Percentiles rank a stretch among this genome's conserved stretches.
These are phyloP conservation scores for Balanococcus diminutus DNA, from an alignment of 2,888 invertebrate genomes.

Conservation along the genomic window DNA sequence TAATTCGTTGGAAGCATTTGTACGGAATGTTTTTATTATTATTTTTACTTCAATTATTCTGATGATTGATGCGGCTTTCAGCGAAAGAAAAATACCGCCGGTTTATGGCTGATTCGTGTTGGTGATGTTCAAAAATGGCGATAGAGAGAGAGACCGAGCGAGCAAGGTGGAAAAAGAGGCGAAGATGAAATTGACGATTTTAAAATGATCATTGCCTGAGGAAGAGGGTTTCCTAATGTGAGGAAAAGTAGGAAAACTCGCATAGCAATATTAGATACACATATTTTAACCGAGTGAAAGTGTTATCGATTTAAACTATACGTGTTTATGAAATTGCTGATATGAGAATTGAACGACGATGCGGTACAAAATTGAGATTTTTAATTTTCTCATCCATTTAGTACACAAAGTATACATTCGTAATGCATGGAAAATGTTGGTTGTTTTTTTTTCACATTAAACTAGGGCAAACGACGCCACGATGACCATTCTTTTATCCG, in stretches of 20 bases:
- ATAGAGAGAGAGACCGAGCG: background rate
- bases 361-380: background rate
- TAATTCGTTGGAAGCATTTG: slow-evolving; percentile 22
- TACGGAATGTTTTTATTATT: slow-evolving; percentile 13
- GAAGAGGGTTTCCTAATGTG: no score
- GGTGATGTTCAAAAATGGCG: background rate
- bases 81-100: slow-evolving; percentile 3
- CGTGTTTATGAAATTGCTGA: background rate
- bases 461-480: slow-evolving; percentile 25
- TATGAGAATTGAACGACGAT: background rate
- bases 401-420: no score
- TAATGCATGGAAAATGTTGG: background rate
- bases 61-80: slow-evolving; percentile 17
- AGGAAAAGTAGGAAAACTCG: no score
- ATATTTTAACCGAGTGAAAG: slow-evolving; percentile 10
- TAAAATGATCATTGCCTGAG: background rate
- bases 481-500: background rate
- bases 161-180: background rate
- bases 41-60: slow-evolving; percentile 6
- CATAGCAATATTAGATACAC: background rate
- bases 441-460: background rate
- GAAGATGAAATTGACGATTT: background rate
- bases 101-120: slow-evolving; percentile 3
- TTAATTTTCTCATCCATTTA: background rate
- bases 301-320: slow-evolving; percentile 9